phyloP scores from a whole-genome alignment of 2,888 invertebrate species.

The Eurois occulta region DNA sequence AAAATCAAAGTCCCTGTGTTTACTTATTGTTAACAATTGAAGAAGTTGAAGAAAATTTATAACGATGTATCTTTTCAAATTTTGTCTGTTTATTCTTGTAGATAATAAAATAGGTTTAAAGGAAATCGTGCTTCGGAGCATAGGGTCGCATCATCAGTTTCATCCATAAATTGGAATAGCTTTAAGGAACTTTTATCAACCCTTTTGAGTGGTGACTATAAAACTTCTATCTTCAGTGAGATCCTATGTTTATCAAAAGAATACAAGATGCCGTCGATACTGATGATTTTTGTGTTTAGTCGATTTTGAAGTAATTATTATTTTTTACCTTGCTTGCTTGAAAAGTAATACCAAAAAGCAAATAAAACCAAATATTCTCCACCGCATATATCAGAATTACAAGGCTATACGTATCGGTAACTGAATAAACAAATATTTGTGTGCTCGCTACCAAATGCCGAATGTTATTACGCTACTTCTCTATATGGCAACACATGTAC shows the following conservation, averaged over 20 bases:
- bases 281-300: background rate
- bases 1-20: background rate
- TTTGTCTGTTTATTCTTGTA: slow-evolving; percentile 6
- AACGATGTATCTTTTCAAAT: slow-evolving; percentile 22
- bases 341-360: slow-evolving; percentile 11
- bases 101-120: background rate
- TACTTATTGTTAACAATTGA: slow-evolving; percentile 28
- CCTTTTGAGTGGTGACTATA: too few relatives aligned
- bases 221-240: background rate
- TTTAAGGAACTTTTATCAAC: too few relatives aligned
- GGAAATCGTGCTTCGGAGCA: background rate
- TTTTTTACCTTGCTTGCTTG: too few relatives aligned
- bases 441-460: slow-evolving; percentile 76
- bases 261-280: too few relatives aligned
- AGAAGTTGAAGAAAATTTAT: slow-evolving; percentile 21
- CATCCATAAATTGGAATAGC: background rate
- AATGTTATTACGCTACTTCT: slow-evolving; percentile 83
- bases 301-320: background rate
- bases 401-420: slow-evolving; percentile 60
- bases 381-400: slow-evolving; percentile 54
- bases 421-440: slow-evolving; percentile 79
- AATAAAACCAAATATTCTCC: slow-evolving; percentile 45
- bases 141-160: background rate
- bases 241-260: background rate
- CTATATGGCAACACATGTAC: slow-evolving; percentile 87